Percentiles rank a stretch among this genome's conserved stretches.
These are phyloP conservation scores for Lepidochitona cinerea DNA, from an alignment of 2,888 invertebrate genomes.

Conservation along the genomic window DNA sequence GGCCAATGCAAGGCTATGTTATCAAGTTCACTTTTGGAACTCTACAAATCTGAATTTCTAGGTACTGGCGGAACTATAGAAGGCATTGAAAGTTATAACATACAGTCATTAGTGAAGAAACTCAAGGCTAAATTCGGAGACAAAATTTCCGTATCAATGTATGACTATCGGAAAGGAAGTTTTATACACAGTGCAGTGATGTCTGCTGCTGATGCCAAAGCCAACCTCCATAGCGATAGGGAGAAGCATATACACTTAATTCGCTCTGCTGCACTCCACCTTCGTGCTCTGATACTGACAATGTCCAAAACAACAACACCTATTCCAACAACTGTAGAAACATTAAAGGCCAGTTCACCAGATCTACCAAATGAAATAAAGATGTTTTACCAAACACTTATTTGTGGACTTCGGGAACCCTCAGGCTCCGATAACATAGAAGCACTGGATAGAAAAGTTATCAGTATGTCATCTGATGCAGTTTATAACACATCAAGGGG, in stretches of 20 bases:
- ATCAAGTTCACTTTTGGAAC: not conserved
- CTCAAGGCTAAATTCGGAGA: slow-evolving; percentile 6
- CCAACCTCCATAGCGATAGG: not conserved
- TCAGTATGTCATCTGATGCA: slow-evolving; percentile 21
- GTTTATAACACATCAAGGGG: slow-evolving; percentile 20
- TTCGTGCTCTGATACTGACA: not conserved
- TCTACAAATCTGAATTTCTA: slow-evolving; percentile 10
- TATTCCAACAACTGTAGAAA: slow-evolving; percentile 3
- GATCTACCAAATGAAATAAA: not conserved
- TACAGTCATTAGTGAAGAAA: not conserved
- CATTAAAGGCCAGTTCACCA: slow-evolving; percentile 1
- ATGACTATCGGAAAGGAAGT: slow-evolving; percentile 2
- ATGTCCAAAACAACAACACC: slow-evolving; percentile 11
- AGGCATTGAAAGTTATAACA: not conserved
- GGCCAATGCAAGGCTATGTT: not conserved
- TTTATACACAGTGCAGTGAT: not conserved
- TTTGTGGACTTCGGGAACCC: not conserved
- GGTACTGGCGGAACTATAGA: slow-evolving; percentile 4
- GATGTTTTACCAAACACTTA: slow-evolving; percentile 3
- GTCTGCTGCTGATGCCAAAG: not conserved
- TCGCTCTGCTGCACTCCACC: slow-evolving; percentile 2
- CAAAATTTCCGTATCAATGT: not conserved
- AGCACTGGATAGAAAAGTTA: slow-evolving; percentile 12
- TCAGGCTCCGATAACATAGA: not conserved
- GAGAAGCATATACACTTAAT: not conserved